phyloP scores from a whole-genome alignment of 2,797 vertebrate genomes.

The Eulemur coronatus region DNA sequence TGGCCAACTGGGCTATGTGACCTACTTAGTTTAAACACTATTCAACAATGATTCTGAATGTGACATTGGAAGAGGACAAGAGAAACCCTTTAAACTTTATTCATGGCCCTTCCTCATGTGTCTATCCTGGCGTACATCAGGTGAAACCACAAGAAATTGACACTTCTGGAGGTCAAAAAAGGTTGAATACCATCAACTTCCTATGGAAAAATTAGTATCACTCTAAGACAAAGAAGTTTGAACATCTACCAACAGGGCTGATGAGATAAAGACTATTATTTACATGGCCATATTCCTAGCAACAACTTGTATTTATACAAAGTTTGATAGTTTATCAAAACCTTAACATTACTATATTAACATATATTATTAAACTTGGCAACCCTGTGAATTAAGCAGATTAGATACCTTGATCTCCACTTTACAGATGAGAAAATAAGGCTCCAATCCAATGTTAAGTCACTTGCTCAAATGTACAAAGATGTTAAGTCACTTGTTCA shows the following conservation, averaged over 20 bases:
- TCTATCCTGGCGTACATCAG: not conserved
- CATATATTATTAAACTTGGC: not conserved
- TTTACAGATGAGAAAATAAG: not conserved
- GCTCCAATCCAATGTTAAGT: not conserved
- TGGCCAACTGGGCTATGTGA: not conserved
- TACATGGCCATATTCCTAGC: not conserved
- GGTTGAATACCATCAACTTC: not conserved
- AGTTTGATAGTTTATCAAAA: not conserved
- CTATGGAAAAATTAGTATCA: not conserved
- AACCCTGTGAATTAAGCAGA: not conserved
- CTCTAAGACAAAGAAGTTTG: not conserved
- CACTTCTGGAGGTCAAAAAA: not conserved
- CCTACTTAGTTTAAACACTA: conserved; percentile 5
- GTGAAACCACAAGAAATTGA: not conserved
- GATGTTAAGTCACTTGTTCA: not conserved
- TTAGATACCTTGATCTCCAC: not conserved
- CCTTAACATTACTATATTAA: not conserved
- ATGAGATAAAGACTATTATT: not conserved
- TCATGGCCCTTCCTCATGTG: not conserved
- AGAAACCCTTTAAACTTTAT: not conserved
- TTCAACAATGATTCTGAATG: not conserved
- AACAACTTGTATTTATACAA: not conserved
- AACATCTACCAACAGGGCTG: not conserved
- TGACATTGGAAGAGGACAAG: not conserved
- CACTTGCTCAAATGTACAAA: too few species aligned